Base-by-base conservation (phyloP, 2,888 invertebrate genomes). In the Rhorus exstirpatorius region DNA sequence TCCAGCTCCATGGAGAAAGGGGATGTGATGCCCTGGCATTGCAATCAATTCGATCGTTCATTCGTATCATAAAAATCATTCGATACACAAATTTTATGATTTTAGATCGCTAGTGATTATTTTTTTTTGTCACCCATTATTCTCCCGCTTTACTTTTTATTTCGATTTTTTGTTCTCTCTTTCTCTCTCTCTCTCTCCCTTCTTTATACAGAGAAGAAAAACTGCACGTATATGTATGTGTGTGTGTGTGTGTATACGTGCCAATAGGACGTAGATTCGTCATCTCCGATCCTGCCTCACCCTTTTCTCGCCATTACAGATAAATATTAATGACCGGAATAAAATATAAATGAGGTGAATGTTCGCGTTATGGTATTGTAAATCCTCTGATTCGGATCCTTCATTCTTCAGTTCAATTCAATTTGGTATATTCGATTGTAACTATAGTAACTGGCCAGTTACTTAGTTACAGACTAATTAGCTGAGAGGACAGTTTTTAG, bases 1-100 rank as follows among this genome's bases (percentile, higher is more conserved):
- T 58, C 84, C 85, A 80, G 83, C 84, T 84, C 83, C 61, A 65
- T 60, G 58, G 55, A 14, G 14, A 0, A 46, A 74, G n/a, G n/a
- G n/a, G n/a, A n/a, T n/a, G 70, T 26, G 71, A 24, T 74, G 41
- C 75, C n/a, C n/a, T n/a, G 70, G 60, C 67, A 74, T 76, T 65
- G 65, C 51, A 77, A 79, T 74, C 51, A 80, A 79, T 67, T 70
- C 38, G 3, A 31, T 72, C 46, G 55, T 51, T 60, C 41, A n/a
- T n/a, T n/a, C n/a, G n/a, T n/a, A n/a, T 46, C 53, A 67, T 75
- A 68, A 74, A 81, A 78, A 78, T 78, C 68, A 77, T 78, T 63
- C 46, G 60, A 61, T 63, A 72, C 35, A 44, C 49, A 31, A 55
- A 21, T 41, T n/a, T 21, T 41, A n/a, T 55, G 53, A 26, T 31